Conservation (phyloP, 2,113 vertebrate genomes). For the Lasiurus cinereus region DNA sequence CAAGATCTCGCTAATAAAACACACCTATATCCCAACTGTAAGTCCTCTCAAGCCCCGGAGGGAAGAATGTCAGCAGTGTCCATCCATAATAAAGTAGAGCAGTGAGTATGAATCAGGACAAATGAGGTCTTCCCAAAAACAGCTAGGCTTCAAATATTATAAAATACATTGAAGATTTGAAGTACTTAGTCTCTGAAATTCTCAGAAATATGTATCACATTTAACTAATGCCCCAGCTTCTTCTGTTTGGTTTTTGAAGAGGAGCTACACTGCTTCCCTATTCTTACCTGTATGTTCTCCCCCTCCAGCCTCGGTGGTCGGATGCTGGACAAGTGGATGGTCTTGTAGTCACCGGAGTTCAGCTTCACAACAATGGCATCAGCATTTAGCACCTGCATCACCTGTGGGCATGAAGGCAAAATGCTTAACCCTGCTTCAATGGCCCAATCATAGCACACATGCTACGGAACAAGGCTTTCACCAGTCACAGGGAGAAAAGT, state of each 20-base stretch:
- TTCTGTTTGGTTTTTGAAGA: not conserved
- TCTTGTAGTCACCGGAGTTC: slow-evolving; percentile 96
- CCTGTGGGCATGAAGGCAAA: slow-evolving; percentile 85
- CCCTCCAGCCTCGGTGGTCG: slow-evolving; percentile 95
- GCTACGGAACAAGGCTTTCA: not conserved
- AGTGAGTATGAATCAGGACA: not conserved
- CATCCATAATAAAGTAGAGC: not conserved
- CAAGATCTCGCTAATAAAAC: not conserved
- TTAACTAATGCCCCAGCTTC: not conserved
- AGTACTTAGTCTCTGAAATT: not conserved
- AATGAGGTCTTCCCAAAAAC: not conserved
- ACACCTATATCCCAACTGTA: not conserved
- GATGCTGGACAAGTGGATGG: slow-evolving; percentile 97
- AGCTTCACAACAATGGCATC: slow-evolving; percentile 97
- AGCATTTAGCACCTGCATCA: slow-evolving; percentile 97
- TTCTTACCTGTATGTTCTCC: slow-evolving; percentile 89
- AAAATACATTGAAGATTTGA: not conserved
- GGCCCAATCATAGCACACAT: not conserved
- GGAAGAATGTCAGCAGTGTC: not conserved
- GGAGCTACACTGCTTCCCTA: rapidly evolving
- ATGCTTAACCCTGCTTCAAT: not conserved
- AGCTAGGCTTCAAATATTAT: not conserved
- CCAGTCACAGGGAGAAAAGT: not conserved
- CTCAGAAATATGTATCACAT: not conserved
- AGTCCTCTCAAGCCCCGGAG: not conserved